phyloP scores from a whole-genome alignment of 1,140 invertebrate species.

The Trachymyrmex cornetzi region DNA sequence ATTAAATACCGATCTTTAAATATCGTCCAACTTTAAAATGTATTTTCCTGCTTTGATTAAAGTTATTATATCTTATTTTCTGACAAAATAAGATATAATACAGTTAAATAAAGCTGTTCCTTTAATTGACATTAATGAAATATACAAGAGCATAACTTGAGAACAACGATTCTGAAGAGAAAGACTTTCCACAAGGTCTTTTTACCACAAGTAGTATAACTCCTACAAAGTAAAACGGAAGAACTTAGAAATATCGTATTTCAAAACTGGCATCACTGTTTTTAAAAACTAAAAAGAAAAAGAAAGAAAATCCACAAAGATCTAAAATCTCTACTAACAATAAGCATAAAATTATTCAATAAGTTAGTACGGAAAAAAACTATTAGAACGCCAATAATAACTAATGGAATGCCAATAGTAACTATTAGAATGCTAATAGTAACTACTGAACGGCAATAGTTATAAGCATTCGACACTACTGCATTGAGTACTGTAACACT shows the following conservation, averaged over 20 bases:
- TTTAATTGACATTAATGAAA: slow-evolving; percentile 17
- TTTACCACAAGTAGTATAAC: not conserved
- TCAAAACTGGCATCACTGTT: not conserved
- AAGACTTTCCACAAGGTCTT: not conserved
- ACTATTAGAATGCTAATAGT: no score
- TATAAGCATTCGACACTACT: no score
- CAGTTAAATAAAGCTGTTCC: not conserved
- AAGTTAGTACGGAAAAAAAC: no score
- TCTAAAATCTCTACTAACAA: not conserved
- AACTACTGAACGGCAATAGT: no score
- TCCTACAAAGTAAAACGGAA: not conserved
- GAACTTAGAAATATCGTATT: slow-evolving; percentile 2
- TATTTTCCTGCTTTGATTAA: not conserved
- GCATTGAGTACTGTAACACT: no score
- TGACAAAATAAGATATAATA: not conserved
- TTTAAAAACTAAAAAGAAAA: not conserved
- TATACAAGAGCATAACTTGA: not conserved
- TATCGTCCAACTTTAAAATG: not conserved
- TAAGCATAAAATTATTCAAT: not conserved
- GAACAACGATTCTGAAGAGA: not conserved
- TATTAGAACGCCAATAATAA: no score
- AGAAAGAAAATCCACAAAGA: not conserved
- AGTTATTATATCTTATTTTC: not conserved
- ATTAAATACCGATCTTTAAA: not conserved
- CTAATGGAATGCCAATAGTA: no score